These are phyloP conservation scores for Upupa epops DNA, from an alignment of 2,113 vertebrate genomes.

Conservation along the genomic window DNA sequence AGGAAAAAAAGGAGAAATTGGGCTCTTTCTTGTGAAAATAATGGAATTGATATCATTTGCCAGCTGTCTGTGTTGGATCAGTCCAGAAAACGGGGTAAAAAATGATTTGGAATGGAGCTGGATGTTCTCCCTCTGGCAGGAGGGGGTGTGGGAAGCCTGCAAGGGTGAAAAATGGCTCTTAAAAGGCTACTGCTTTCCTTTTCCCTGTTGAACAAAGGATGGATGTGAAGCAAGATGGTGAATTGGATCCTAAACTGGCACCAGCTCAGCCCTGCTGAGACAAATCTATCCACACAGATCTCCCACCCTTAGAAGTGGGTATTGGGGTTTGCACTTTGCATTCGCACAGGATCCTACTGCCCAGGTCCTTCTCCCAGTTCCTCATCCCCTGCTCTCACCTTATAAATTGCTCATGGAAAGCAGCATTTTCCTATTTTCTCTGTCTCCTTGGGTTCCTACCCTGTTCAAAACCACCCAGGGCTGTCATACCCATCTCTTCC, in stretches of 20 bases:
- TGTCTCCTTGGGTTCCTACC: not conserved
- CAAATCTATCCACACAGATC: not conserved
- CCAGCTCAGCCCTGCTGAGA: not conserved
- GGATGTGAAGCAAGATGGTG: not conserved
- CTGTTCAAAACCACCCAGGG: not conserved
- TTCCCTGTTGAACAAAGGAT: not conserved
- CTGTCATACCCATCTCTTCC: not conserved
- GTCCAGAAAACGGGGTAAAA: not conserved
- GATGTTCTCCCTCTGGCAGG: fast-evolving
- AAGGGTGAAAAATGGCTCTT: not conserved
- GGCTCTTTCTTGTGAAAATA: not conserved
- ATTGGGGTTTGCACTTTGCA: not conserved
- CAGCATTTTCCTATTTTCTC: not conserved
- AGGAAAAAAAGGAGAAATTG: not conserved
- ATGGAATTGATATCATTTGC: fast-evolving
- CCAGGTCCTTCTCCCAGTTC: not conserved
- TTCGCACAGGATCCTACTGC: not conserved
- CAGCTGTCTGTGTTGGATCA: not conserved
- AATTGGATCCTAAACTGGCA: not conserved
- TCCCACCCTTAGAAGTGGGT: not conserved
- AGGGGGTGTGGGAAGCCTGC: not conserved
- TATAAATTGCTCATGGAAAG: not conserved
- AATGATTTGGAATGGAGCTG: not conserved
- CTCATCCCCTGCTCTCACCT: too few relatives aligned
- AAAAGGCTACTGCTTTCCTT: not conserved